Evolutionary conservation across 2,888 invertebrate species (phyloP).

Genomic region (Amphiduros pacificus): DNA sequence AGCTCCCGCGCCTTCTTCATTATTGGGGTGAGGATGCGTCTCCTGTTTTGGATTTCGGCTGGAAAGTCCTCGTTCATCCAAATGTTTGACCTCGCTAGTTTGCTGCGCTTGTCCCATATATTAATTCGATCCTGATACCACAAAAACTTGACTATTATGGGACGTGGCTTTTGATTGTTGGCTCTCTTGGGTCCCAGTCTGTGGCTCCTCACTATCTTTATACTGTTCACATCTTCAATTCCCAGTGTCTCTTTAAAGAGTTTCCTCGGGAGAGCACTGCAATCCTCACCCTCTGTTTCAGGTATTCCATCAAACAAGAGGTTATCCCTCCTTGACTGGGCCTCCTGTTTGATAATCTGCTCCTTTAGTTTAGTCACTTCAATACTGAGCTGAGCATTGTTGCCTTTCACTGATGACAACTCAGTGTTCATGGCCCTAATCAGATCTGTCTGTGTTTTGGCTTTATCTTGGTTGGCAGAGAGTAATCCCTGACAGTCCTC

Average conservation of each 20-base stretch:
- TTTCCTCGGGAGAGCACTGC: not conserved
- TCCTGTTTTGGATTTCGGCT: not conserved
- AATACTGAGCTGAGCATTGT: not conserved
- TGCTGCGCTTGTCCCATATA: not conserved
- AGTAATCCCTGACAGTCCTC: too few species aligned
- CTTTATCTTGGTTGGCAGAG: too few species aligned
- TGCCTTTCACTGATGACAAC: too few species aligned
- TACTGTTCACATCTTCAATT: too few species aligned
- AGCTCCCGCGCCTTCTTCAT: not conserved
- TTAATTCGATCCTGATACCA: slow-evolving; percentile 1
- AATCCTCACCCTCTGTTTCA: not conserved
- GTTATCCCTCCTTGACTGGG: not conserved
- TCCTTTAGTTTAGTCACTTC: not conserved
- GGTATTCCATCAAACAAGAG: not conserved
- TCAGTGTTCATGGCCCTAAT: too few species aligned
- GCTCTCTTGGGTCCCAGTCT: too few species aligned
- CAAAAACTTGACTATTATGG: not conserved
- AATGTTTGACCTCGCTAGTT: not conserved
- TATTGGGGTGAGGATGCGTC: not conserved
- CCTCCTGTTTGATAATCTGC: not conserved
- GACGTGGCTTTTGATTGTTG: not conserved
- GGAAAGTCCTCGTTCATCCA: not conserved
- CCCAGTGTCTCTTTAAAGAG: not conserved
- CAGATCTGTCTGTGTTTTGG: too few species aligned
- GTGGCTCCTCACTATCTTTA: too few species aligned